These are phyloP conservation scores for Ophioderma brevispina DNA, from an alignment of 35 echinoderm and acorn worm species.

Conservation along the genomic window DNA sequence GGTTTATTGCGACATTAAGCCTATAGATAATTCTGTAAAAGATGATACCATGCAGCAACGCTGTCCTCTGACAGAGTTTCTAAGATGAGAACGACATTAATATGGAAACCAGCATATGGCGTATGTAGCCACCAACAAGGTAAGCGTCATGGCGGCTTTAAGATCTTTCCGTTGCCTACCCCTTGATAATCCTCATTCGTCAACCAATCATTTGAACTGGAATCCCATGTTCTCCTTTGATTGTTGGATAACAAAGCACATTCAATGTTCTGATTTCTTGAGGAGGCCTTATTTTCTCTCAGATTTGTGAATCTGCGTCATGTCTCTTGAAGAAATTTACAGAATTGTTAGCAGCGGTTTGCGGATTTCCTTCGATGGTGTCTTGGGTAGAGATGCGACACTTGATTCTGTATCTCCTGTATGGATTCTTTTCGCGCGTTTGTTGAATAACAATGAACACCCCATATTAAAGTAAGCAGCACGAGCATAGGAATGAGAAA, in stretches of 20 bases:
- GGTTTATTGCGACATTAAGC: background rate
- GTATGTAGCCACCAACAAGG: background rate
- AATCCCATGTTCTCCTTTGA: too few relatives aligned
- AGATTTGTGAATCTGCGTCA: too few relatives aligned
- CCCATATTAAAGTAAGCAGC: slow-evolving; percentile 19
- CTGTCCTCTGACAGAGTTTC: background rate
- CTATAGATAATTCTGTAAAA: background rate
- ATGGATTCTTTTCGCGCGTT: background rate
- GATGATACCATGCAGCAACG: background rate
- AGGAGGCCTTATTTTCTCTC: background rate
- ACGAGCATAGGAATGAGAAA: slow-evolving; percentile 25
- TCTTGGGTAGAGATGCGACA: too few relatives aligned
- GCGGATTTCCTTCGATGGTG: too few relatives aligned
- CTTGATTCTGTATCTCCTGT: background rate
- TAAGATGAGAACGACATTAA: background rate
- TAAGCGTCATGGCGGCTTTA: background rate
- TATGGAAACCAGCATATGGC: background rate
- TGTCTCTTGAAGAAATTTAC: too few relatives aligned
- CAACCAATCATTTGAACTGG: too few relatives aligned
- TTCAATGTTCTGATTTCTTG: background rate
- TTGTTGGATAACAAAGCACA: too few relatives aligned
- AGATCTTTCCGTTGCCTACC: background rate
- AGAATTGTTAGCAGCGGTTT: background rate
- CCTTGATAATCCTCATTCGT: too few relatives aligned
- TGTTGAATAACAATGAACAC: slow-evolving; percentile 32